Evolutionary conservation across 2,113 vertebrate genomes (phyloP), one percentile per base, ranked within the genome.

Genomic region (Macrotis lagotis): DNA sequence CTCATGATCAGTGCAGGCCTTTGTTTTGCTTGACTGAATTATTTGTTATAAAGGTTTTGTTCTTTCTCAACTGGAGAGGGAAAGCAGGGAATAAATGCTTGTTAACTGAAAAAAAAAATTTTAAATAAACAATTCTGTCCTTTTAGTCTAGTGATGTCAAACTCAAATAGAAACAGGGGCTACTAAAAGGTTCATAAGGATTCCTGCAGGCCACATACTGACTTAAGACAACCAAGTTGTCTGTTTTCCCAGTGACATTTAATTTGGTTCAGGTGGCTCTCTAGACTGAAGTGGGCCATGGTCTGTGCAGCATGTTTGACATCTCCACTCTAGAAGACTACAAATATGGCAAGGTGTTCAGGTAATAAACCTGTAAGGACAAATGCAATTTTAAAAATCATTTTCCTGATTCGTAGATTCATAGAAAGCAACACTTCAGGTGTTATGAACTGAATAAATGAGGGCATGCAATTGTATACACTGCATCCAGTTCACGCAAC

Each of bases 401-500:
- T 83, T 83, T 44, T 83, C 66, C 66, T 83, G 66, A 83, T 83
- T 83, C n/a, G 8, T n/a, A n/a, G n/a, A n/a, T 44, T 83, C 19
- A 44, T 22, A 24, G n/a, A 44, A 83, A 83, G 16, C 66, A 83
- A 83, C 16, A 83, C 16, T n/a, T 83, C 16, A 44, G n/a, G 14
- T 0, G 1, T 83, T 19, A 83, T 44, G n/a, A n/a, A 83, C 16
- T 83, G 37, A 83, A 83, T 7, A 83, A 83, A 83, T 22, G 19
- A 24, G 37, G 19, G 19, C 66, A 83, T 83, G 66, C 66, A 6
- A 83, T 44, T 83, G 83, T 96, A 44, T 91, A 94, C 12, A 97
- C 92, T 93, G 44, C 31, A 94, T 94, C 25, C 95, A 95, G 52
- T 90, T 95, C 92, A 25, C 53, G 94, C 92, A 97, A 51, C 95